These are phyloP conservation scores for Lasioglossum vierecki DNA, from an alignment of 2,888 invertebrate species.

Conservation along the genomic window DNA sequence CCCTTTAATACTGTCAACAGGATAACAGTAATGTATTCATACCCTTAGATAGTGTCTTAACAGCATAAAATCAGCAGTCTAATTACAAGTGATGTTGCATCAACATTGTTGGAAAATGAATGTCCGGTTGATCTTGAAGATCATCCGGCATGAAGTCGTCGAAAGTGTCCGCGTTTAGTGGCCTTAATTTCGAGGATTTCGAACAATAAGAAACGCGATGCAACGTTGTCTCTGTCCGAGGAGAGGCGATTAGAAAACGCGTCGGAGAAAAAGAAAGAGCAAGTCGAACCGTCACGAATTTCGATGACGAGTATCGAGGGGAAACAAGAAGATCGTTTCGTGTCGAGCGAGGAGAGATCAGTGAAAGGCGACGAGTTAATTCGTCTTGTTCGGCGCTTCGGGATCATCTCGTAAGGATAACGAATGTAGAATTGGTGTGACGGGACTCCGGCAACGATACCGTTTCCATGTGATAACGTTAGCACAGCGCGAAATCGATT, in stretches of 20 bases:
- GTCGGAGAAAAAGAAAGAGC: background rate
- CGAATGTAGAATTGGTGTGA: background rate
- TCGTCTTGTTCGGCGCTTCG: background rate
- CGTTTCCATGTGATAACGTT: slow-evolving; percentile 61
- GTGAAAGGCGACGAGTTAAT: background rate
- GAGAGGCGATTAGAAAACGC: background rate
- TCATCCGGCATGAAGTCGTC: background rate
- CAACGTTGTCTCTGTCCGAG: background rate
- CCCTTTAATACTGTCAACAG: too few relatives aligned
- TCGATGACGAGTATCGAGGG: background rate
- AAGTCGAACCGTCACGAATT: background rate
- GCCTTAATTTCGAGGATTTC: background rate
- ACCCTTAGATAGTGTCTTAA: too few relatives aligned
- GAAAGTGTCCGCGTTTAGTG: background rate
- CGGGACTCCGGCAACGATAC: slow-evolving; percentile 23
- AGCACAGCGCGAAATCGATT: slow-evolving; percentile 62
- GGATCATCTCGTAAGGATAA: background rate
- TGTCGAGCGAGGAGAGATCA: background rate
- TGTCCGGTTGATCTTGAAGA: background rate
- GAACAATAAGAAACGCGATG: background rate
- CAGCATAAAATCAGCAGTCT: too few relatives aligned
- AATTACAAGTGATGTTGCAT: too few relatives aligned
- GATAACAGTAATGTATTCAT: too few relatives aligned
- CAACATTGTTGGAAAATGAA: background rate
- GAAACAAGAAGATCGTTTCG: background rate